Percentiles rank a stretch among this genome's conserved stretches.
These are phyloP conservation scores for Puma concolor DNA, from an alignment of 2,113 vertebrate species.

Conservation along the genomic window DNA sequence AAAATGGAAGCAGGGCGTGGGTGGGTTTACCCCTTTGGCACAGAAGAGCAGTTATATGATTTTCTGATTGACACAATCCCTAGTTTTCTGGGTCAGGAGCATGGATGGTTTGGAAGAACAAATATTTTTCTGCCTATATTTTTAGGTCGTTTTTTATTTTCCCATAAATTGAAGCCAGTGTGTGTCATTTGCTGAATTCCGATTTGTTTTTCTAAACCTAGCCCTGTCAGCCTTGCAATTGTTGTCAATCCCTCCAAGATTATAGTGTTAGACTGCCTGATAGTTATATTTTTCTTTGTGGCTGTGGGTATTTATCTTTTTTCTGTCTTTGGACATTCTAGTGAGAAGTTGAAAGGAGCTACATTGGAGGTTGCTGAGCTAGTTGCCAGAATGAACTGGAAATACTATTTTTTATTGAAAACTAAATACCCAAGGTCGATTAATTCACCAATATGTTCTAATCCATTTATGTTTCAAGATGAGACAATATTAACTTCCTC, in stretches of 20 bases:
- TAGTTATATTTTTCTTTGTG: slow-evolving; percentile 54
- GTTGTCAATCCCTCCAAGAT: slow-evolving; percentile 28
- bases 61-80: background rate
- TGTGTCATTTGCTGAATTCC: slow-evolving; percentile 41
- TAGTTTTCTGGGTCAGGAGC: slow-evolving; percentile 41
- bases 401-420: background rate
- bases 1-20: background rate
- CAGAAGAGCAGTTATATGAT: background rate
- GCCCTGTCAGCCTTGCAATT: background rate
- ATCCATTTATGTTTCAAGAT: background rate
- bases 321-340: slow-evolving; percentile 29
- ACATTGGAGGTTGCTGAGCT: background rate
- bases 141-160: slow-evolving; percentile 38
- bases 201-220: slow-evolving; percentile 45
- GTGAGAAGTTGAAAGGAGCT: background rate
- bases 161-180: slow-evolving; percentile 15
- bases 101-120: background rate
- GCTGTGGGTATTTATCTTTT: background rate
- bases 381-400: slow-evolving; percentile 1
- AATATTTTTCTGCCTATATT: slow-evolving; percentile 14
- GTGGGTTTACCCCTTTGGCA: background rate
- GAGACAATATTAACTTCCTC: background rate
- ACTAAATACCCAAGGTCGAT: background rate
- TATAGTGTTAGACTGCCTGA: slow-evolving; percentile 18
- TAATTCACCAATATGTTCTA: background rate